Base-by-base conservation (phyloP, 2,113 vertebrate genomes). In the Choloepus hoffmanni region DNA sequence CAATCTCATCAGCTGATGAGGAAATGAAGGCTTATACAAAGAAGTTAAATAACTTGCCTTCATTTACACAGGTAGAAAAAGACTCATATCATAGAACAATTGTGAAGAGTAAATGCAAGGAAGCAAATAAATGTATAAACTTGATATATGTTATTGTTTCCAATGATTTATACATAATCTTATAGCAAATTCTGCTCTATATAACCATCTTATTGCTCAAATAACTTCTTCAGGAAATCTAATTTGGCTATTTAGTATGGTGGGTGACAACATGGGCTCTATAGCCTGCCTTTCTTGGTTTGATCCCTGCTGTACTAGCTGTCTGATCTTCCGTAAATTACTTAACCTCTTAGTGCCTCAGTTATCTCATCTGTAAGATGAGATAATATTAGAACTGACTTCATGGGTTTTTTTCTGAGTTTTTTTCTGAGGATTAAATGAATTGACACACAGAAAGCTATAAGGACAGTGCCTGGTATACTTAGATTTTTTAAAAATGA, bases 121-220 rank as follows among this genome's bases (percentile, higher is more conserved):
- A 8, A 12, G 10, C 3, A 74, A 77, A 65, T 62, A 58, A 89
- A 23, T 60, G 45, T 40, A 63, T 18, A 40, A 58, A 96, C 5
- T 40, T 40, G 21, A 89, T 62, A 30, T 10, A 18, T 43, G 6
- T 26, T 28, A 1, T n/a, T 76, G 36, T 55, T 92, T 95, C 81
- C 48, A 73, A 63, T 89, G n/a, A 85, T 88, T 79, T 77, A 87
- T 45, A 63, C 24, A 77, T 19, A 96, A 60, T 5, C 21, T 90
- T 91, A 11, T 24, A 95, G 45, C 62, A 95, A 93, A 23, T 88
- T 95, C 58, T 97, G 26, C 33, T 94, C 45, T 95, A 73, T 53
- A 40, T 88, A 82, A 73, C 10, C 13, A 62, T 63, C 28, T 90
- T 92, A 85, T 33, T 83, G 76, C 13, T 95, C 23, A 84, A 40